Base-by-base conservation (phyloP, 2,888 invertebrate species). In the Resseliella maxima region DNA sequence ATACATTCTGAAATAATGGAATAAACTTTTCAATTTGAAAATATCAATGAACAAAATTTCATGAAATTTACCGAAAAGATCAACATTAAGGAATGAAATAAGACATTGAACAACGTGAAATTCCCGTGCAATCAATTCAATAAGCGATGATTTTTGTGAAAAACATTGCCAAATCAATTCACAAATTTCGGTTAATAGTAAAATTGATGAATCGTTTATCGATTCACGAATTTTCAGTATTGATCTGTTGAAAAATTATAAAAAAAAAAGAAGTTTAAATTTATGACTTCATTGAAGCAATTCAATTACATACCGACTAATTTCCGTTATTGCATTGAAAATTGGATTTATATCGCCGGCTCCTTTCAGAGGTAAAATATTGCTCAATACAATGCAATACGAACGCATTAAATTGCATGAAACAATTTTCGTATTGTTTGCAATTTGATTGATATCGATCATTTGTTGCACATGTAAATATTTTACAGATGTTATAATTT, bases 51-150 rank as follows among this genome's bases (percentile, higher is more conserved):
- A 35, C 41, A 3, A 6, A 85, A 45, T 8, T 21, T 41, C 36
- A 50, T 6, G 36, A 27, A 85, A 50, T 21, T 35, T 86, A 88
- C 88, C 88, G 86, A 86, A 87, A 24, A 86, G 50, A 41, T 81
- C n/a, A 2, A 87, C 50, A 87, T 88, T 87, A 46, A 88, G 50
- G 46, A 88, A 85, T 54, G 87, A 35, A 21, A 87, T 85, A 3
- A 88, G 50, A 10, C 86, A 46, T 8, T 59, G 35, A 24, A 88
- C 87, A 36, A 88, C 87, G n/a, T 87, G 88, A 27, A 88, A 88
- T 87, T 91, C 91, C 0, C 90, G 89, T n/a, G 90, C 87, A 1
- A 88, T 89, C 1, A 89, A 88, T 88, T 90, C 89, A 15, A 90
- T 87, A 27, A 89, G 89, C 89, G 41, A 90, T 89, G 21, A 88